These are phyloP conservation scores for Nomada goodeniana DNA, from an alignment of 2,888 invertebrate genomes.

Conservation along the genomic window DNA sequence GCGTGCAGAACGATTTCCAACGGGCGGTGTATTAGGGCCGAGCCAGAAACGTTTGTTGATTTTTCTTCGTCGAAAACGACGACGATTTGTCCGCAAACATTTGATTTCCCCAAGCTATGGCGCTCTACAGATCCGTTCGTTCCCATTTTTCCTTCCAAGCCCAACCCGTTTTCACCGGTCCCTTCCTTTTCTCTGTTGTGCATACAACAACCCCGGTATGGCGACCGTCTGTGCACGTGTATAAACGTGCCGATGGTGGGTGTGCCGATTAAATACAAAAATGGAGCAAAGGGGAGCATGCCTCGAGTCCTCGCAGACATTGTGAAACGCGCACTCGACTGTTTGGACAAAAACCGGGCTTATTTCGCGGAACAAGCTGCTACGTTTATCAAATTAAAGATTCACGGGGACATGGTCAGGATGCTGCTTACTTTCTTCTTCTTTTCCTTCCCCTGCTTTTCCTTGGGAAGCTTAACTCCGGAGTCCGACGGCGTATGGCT, in stretches of 20 bases:
- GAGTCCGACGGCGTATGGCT: background rate
- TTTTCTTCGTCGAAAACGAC: conserved; percentile 68
- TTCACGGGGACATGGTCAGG: conserved; percentile 26
- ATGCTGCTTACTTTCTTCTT: conserved; percentile 6
- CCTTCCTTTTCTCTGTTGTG: conserved; percentile 1
- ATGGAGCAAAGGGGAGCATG: conserved; percentile 30
- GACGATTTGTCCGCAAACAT: conserved; percentile 73
- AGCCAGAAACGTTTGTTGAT: conserved; percentile 68
- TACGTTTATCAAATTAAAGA: conserved; percentile 55
- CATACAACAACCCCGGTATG: background rate
- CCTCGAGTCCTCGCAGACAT: conserved; percentile 36
- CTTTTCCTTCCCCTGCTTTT: background rate
- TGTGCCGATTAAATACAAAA: conserved; percentile 60
- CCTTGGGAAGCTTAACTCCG: background rate
- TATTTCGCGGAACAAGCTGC: conserved; percentile 15
- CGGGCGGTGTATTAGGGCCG: conserved; percentile 62
- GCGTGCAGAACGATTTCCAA: conserved; percentile 64
- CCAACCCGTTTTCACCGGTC: conserved; percentile 14
- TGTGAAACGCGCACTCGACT: background rate
- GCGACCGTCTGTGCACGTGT: background rate
- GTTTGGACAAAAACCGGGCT: conserved; percentile 36
- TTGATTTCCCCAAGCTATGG: conserved; percentile 64
- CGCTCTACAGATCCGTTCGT: conserved; percentile 58
- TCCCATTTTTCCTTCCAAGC: conserved; percentile 63
- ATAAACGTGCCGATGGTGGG: background rate